Evolutionary conservation across 2,888 invertebrate species (phyloP), one percentile per base, ranked within the genome.

Genomic region (Trichopoda pennipes): DNA sequence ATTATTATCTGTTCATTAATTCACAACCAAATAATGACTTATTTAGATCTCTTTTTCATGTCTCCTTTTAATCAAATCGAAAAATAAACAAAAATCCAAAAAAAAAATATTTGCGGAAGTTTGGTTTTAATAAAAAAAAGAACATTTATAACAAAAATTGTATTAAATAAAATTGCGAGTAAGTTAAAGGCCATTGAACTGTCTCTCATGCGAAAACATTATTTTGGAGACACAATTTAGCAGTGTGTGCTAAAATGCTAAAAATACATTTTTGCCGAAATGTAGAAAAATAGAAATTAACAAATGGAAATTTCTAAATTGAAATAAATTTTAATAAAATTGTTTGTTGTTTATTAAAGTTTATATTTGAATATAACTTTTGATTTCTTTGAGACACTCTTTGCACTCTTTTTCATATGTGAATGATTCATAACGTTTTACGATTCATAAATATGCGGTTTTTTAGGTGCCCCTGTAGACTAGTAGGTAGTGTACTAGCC

Each of bases 91-190:
- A 7, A 58, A 16, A 17, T 38, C 44, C 10, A 56, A 75, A 17
- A 44, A n/a, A 56, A 75, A 17, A 44, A 49, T 42, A 56, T 47
- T n/a, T 69, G 77, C 77, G 77, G 70, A 77, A 77, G 77, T 70
- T 70, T 49, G 28, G 1, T 51, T 66, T 61, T 69, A 55, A 69
- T 70, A 63, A 77, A 64, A 47, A 42, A 53, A 69, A 19, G 19
- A 19, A n/a, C n/a, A n/a, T n/a, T n/a, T n/a, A 16, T 38, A 28
- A 38, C 23, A 53, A 21, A 68, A 56, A 42, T 55, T 51, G 42
- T 49, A 58, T 51, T 12, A 42, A 68, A 66, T 38, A 60, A 61
- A 61, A 68, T 19, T 60, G 2, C 42, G 51, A 23, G 63, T 70
- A 63, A 63, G 63, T 69, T 38, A 47, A 19, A 70, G 77, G 19